Percentiles rank a stretch among this genome's conserved stretches.
Evolutionary conservation across 2,113 vertebrate genomes (phyloP).

Genomic region (Neodon shergylaensis): DNA sequence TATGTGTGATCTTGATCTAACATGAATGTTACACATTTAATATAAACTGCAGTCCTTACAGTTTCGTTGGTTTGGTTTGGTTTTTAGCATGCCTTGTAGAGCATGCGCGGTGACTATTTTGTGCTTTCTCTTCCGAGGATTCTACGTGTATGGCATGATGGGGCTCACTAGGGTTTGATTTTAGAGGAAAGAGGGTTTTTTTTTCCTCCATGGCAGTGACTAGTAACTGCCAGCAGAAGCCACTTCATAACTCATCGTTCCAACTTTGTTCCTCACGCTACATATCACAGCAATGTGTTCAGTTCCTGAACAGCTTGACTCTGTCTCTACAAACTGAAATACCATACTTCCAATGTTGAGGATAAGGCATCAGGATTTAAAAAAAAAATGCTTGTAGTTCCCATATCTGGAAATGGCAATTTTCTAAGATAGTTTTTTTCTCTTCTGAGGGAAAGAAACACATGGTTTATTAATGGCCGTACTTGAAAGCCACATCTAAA

Average conservation of each 20-base stretch:
- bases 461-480: background rate
- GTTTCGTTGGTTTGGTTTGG: background rate
- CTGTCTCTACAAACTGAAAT: constrained; percentile 3
- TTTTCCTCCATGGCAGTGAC: background rate
- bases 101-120: background rate
- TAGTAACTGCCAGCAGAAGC: background rate
- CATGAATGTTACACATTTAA: background rate
- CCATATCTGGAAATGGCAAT: background rate
- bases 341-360: background rate
- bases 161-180: background rate
- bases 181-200: background rate
- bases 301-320: background rate
- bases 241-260: background rate
- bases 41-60: background rate
- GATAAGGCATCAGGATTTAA: background rate
- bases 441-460: constrained; percentile 36
- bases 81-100: background rate
- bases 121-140: background rate
- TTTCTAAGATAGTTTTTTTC: background rate
- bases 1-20: constrained; percentile 23
- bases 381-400: constrained; percentile 2
- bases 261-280: background rate
- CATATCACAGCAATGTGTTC: background rate
- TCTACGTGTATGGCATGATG: background rate
- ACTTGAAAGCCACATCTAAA: constrained; percentile 18